These are phyloP conservation scores for Drosophila diplacantha DNA, from an alignment of 2,888 invertebrate genomes.

Conservation along the genomic window DNA sequence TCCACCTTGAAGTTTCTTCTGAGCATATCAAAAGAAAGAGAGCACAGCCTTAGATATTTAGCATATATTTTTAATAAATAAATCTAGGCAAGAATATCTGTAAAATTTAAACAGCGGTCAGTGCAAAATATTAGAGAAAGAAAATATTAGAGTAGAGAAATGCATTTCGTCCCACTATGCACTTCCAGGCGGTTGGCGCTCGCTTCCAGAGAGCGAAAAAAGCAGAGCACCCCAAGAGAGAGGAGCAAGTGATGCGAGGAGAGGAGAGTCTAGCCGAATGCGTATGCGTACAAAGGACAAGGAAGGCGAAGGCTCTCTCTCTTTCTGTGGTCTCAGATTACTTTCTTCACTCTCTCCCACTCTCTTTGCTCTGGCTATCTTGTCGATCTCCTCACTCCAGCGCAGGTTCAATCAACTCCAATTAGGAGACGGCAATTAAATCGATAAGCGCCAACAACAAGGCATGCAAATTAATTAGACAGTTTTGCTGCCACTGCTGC, in stretches of 20 bases:
- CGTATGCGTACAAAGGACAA: conserved; percentile 12
- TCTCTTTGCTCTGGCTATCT: neutral
- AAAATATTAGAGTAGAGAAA: no score
- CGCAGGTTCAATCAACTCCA: conserved; percentile 63
- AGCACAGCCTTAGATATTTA: neutral
- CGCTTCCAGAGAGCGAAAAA: conserved; percentile 5
- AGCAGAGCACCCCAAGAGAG: conserved; percentile 2
- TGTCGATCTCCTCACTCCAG: conserved; percentile 5
- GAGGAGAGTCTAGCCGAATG: conserved; percentile 1
- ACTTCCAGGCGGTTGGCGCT: conserved; percentile 1
- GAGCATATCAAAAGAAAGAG: neutral
- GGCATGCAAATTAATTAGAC: conserved; percentile 61
- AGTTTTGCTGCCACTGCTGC: conserved; percentile 10
- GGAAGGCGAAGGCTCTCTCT: neutral
- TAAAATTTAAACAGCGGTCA: neutral
- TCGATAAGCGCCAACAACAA: conserved; percentile 47
- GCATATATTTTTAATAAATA: neutral
- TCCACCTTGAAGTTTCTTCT: no score
- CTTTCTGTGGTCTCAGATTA: conserved; percentile 18
- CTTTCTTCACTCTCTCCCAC: conserved; percentile 2
- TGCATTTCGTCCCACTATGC: neutral
- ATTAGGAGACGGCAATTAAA: conserved; percentile 57
- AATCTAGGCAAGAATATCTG: neutral
- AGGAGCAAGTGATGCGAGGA: conserved; percentile 10
- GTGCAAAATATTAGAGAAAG: neutral